phyloP scores from a whole-genome alignment of 2,797 vertebrate genomes.

The Brachymystax lenok region DNA sequence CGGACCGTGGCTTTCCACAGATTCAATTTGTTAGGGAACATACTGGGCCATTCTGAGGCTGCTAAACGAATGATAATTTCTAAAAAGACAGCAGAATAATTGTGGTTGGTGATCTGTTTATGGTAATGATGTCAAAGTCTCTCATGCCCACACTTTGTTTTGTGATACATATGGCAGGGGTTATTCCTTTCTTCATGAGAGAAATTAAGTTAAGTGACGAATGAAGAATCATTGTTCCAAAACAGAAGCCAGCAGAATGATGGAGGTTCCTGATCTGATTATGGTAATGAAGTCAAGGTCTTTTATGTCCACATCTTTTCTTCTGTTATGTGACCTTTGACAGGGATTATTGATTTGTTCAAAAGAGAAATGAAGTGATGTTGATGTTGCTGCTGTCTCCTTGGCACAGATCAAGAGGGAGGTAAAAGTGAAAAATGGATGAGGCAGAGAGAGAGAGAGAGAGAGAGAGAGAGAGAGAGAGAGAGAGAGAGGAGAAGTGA shows the following conservation, averaged over 20 bases:
- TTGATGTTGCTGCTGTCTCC: background rate
- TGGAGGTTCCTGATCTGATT: background rate
- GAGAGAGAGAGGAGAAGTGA: background rate
- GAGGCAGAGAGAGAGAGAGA: background rate
- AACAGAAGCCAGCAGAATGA: background rate
- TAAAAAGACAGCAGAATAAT: background rate
- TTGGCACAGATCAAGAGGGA: background rate
- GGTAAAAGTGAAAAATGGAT: background rate
- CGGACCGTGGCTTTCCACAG: background rate
- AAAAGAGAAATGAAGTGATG: background rate
- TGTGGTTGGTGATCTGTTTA: background rate
- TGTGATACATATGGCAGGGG: background rate
- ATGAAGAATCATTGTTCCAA: background rate
- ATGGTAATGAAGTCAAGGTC: background rate
- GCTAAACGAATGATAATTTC: background rate
- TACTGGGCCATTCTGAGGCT: background rate
- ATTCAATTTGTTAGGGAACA: background rate
- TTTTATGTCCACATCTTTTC: background rate
- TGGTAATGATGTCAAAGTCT: background rate
- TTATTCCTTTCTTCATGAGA: constrained; percentile 5
- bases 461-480: background rate
- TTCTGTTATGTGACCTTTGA: background rate
- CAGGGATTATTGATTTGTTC: too few species aligned
- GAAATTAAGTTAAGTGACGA: background rate
- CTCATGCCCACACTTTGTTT: background rate